Base-by-base conservation (phyloP, 1,140 invertebrate genomes). In the Sitobion miscanthi region DNA sequence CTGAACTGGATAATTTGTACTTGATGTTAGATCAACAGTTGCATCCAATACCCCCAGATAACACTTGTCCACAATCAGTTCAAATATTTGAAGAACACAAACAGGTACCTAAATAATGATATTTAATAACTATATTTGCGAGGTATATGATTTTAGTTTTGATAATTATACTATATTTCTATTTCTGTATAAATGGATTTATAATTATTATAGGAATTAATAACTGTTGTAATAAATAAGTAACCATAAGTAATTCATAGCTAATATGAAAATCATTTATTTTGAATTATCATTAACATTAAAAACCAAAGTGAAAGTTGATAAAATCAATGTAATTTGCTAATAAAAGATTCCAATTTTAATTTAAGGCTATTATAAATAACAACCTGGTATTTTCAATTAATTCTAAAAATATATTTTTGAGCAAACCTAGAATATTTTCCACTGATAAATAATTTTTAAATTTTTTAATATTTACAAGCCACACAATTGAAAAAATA, bases 11-110 rank as follows among this genome's bases (percentile, higher is more conserved):
- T 38, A 94, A 94, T 69, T 82, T 94, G 23, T 94, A 94, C 82
- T 54, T 94, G 42, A 94, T 94, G 94, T 87, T 98, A 94, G 98
- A 98, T 95, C 96, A 97, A 0, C 96, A 98, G 94, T 95, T 98
- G 86, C 96, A 97, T 94, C 98, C 98, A 1, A 96, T 98, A 90
- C 97, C 97, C 42, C 98, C 98, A 17, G 97, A 98, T 95, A 96
- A 96, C 91, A 96, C 96, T 93, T 97, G 97, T 95, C 96, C 97
- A 47, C 96, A 97, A 95, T 98, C 98, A 62, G 96, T 97, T 94
- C 95, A 97, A 93, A 97, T 99, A 93, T 99, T 98, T 95, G 96
- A 98, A 93, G 97, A 98, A 94, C 98, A 99, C 95, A 98, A 98
- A 94, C 97, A 97, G 95, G 96, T 94, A 77, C 62, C 5, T 77